phyloP scores from a whole-genome alignment of 2,113 vertebrate genomes.

The Alces alces region DNA sequence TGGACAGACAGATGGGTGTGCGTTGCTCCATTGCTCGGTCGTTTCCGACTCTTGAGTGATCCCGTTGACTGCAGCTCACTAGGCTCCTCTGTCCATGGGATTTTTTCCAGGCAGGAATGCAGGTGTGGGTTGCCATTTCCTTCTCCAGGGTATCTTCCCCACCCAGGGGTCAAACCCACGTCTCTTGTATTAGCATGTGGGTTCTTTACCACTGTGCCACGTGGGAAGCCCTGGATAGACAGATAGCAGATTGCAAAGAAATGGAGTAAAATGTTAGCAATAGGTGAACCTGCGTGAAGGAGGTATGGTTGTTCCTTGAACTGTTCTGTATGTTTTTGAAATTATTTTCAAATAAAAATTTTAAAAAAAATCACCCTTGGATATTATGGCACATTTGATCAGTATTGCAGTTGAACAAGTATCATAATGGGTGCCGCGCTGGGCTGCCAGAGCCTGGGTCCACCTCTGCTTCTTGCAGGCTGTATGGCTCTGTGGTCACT shows the following conservation, averaged over 20 bases:
- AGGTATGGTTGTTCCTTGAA: not conserved
- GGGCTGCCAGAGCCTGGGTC: not conserved
- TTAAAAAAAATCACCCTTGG: not conserved
- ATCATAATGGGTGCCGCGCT: not conserved
- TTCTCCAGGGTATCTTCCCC: not conserved
- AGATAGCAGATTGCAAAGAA: not conserved
- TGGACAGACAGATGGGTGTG: not conserved
- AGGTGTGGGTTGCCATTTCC: not conserved
- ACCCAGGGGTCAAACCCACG: not conserved
- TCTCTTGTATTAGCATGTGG: not conserved
- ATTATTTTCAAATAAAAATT: conserved; percentile 15
- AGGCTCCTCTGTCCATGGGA: not conserved
- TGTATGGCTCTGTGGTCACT: not conserved
- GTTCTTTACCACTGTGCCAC: not conserved
- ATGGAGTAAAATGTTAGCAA: not conserved
- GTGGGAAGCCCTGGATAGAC: not conserved
- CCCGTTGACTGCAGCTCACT: not conserved
- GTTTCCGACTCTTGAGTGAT: not conserved
- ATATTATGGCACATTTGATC: not conserved
- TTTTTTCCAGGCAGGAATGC: not conserved
- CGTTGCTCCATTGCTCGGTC: not conserved
- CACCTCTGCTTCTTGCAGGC: not conserved
- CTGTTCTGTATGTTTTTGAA: not conserved
- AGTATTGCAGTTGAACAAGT: not conserved
- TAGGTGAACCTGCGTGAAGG: not conserved